Evolutionary conservation across 1,140 invertebrate genomes (phyloP), one percentile per base, ranked within the genome.

Genomic region (Drosophila seguyi): DNA sequence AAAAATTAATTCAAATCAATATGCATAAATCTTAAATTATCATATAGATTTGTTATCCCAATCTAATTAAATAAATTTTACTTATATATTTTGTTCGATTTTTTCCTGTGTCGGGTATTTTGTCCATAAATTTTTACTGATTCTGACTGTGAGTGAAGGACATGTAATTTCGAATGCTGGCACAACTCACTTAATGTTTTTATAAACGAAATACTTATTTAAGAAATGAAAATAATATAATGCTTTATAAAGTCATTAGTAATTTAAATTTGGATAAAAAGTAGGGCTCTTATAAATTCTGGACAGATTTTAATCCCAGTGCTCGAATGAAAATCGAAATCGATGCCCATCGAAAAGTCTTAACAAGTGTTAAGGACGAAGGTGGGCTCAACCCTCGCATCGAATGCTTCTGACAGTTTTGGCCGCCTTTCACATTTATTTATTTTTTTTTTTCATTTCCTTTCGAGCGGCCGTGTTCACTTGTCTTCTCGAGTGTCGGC

Each of bases 321-420:
- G 60, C 27, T 60, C 42, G 18, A 52, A 25, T 29, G 29, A 50
- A 20, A 42, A 27, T 38, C 8, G 34, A 41, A 62, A 90, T 90
- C 83, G 81, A 85, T 90, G 77, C 44, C 69, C 74, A 90, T 90
- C 75, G 75, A 85, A 90, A 90, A 79, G 57, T 79, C 85, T 81
- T 90, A 81, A 81, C 72, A 74, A 84, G 85, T 81, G 73, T 60
- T 50, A 72, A 81, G 66, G 63, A 47, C 53, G 27, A 10, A 1
- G 57, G 22, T 36, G 50, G 36, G 29, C 18, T 61, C 34, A 67
- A 68, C 66, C 45, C 66, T 59, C 47, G 56, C 53, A 22, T 55
- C 71, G 56, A 73, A 72, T 90, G 85, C 61, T 90, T 90, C 58
- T 88, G 85, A 90, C 85, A 90, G 69, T 71, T 81, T 58, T 56